Evolutionary conservation across 2,113 vertebrate genomes (phyloP), one percentile per base, ranked within the genome.

Genomic region (Cyprinodon variegatus): DNA sequence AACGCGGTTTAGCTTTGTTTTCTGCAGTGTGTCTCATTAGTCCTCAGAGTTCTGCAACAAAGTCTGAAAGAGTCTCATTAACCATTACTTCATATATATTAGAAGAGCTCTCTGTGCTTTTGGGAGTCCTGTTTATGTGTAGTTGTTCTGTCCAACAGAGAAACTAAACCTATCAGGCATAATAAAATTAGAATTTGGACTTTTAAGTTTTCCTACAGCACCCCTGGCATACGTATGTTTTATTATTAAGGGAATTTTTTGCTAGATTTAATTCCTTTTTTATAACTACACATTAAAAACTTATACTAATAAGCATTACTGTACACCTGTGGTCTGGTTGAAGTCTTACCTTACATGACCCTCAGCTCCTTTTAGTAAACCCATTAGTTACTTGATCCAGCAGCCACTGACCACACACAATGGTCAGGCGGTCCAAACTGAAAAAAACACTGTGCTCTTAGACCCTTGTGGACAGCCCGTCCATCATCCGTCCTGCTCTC

Each of bases 291-390:
- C 13, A 53, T 53, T 53, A 5, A 36, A 15, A 29, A 50, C 38
- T 80, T 4, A 40, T 38, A 50, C 61, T 82, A 14, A 10, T 65
- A 72, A 48, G 68, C 15, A 65, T 15, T 50, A 43, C 69, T 71
- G 9, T 39, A 38, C 59, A 45, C 5, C 46, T 78, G 72, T 37
- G 45, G 29, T 80, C 38, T 14, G 61, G 50, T 66, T 61, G 53
- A 64, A 45, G 43, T 62, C 68, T 86, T 71, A 86, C 87, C 89
- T 90, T 80, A 83, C 43, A 1, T 88, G 87, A 92, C 82, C 90
- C 81, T 70, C 1, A 61, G 61, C 79, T 70, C 80, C 62, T 67
- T 62, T 41, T 5, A 29, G 43, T 48, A 68, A 67, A 76, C 39
- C 71, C 81, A 79, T 84, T 72, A 64, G 64, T 89, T 89, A 77